A percentile compares a stretch with the other conserved stretches of the same genome.
Evolutionary conservation across 2,797 vertebrate genomes (phyloP).

Genomic region (Hypotaenidia okinawae): DNA sequence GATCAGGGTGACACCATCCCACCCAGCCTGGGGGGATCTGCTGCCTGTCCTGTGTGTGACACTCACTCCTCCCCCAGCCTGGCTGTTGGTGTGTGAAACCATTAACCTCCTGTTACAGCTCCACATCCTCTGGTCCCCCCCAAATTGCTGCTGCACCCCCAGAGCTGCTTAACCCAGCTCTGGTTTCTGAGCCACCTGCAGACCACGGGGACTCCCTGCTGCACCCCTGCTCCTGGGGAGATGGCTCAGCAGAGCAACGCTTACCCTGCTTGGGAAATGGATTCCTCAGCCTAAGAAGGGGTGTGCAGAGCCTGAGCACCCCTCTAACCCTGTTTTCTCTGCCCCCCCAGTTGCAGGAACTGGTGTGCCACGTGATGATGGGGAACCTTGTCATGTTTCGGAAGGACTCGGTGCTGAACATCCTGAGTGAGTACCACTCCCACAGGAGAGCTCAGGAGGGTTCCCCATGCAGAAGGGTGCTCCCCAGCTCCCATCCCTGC

Average conservation of each 20-base stretch:
- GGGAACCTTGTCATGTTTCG: constrained; percentile 97
- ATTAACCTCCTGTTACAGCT: background rate
- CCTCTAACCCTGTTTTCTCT: accelerated
- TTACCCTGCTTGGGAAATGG: no score
- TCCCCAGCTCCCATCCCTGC: no score
- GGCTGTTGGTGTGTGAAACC: background rate
- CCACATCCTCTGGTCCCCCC: background rate
- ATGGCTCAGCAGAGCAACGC: background rate
- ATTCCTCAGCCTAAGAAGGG: no score
- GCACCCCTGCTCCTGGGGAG: background rate
- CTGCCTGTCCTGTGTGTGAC: background rate
- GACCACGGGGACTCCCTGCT: background rate
- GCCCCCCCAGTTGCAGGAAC: constrained; percentile 88
- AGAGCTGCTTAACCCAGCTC: background rate
- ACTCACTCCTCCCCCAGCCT: background rate
- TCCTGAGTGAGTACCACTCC: constrained; percentile 87
- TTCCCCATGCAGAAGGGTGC: no score
- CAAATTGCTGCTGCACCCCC: background rate
- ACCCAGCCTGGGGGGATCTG: background rate
- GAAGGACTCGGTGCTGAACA: constrained; percentile 95
- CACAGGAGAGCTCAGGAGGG: no score
- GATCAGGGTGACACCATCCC: background rate
- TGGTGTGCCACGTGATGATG: constrained; percentile 99
- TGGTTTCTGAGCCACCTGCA: background rate
- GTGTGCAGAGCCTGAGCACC: background rate